Evolutionary conservation across 2,113 vertebrate species (phyloP), one percentile per base, ranked within the genome.

Genomic region (Hiodon alosoides): DNA sequence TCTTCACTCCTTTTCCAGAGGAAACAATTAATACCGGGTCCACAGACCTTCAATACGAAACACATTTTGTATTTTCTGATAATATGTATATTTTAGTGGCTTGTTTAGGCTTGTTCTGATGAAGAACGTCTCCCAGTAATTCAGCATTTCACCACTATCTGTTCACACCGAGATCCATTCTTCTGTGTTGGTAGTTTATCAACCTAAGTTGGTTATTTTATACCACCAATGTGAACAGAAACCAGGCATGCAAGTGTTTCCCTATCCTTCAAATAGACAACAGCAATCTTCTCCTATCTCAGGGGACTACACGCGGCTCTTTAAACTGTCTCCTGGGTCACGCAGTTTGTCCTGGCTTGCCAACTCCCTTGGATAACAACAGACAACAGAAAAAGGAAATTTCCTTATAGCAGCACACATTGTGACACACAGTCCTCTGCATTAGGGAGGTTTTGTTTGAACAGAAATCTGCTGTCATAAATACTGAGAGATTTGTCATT

Each of bases 241-340:
- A 47, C 60, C 46, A 52, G 58, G 69, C 57, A 16, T 48, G 69
- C 4, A 31, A 13, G 61, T 14, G 72, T 50, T 17, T 54, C 48
- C 65, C 65, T 61, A 66, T 65, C 72, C 72, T 65, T 73, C 51
- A 73, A 55, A 73, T 64, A n/a, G 72, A 73, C 61, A 73, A 48
- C 70, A 60, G 55, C 46, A 50, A 17, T 65, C 51, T 73, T 46
- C 50, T 3, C 46, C n/a, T 4, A n/a, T 73, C 72, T 55, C 50
- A 4, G 51, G 50, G 61, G 60, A 73, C 46, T 51, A 51, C 48
- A 73, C 3, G 51, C 60, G 55, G 16, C 65, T 46, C n/a, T 51
- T 62, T 46, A 54, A 11, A 16, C 4, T 65, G 72, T 65, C 72
- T 62, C 60, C 31, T 7, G 72, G 60, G 60, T 51, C 50, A 10